A percentile compares a stretch with the other conserved stretches of the same genome.
phyloP scores from a whole-genome alignment of 2,797 vertebrate genomes.

The Nyctibius grandis region DNA sequence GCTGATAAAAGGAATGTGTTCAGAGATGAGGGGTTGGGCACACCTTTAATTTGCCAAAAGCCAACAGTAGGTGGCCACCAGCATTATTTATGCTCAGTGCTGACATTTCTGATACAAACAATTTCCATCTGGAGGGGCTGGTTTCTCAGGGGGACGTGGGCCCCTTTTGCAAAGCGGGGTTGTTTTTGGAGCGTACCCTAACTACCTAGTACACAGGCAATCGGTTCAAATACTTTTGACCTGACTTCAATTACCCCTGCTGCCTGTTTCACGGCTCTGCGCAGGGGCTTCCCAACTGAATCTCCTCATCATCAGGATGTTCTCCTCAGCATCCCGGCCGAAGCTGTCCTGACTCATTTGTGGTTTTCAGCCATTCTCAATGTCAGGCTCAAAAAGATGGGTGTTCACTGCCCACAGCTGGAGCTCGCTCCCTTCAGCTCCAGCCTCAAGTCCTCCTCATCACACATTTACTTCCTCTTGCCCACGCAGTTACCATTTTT shows the following conservation, averaged over 20 bases:
- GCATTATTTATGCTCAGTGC: background rate
- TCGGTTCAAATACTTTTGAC: background rate
- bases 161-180: background rate
- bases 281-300: rapidly evolving
- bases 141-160: background rate
- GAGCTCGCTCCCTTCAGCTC: background rate
- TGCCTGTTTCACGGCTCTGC: rapidly evolving
- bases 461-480: background rate
- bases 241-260: background rate
- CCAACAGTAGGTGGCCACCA: background rate
- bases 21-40: background rate
- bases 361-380: background rate
- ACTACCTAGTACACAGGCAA: background rate
- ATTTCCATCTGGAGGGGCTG: background rate
- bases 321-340: background rate
- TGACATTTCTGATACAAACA: background rate
- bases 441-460: background rate
- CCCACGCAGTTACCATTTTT: background rate
- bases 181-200: background rate
- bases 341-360: background rate
- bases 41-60: background rate
- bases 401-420: background rate
- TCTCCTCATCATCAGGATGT: background rate
- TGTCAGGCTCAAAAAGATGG: background rate
- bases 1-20: background rate